Conservation (phyloP, 1,140 invertebrate genomes). For the Zaprionus nigranus region DNA sequence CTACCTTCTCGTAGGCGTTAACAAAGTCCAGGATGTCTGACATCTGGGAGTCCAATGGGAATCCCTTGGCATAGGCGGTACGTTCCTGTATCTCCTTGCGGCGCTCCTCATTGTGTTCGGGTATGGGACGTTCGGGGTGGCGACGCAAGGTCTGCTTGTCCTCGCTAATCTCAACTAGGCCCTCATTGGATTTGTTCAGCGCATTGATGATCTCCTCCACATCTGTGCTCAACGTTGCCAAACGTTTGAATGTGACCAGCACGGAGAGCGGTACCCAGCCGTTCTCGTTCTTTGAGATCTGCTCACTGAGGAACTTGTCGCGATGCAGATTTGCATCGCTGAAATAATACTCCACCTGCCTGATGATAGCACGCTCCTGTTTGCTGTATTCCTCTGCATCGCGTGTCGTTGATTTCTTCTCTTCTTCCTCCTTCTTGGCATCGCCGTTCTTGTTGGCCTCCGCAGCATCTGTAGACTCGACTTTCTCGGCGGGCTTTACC, state of each 20-base stretch:
- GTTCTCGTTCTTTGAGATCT: constrained; percentile 91
- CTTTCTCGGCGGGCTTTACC: constrained; percentile 29
- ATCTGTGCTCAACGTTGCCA: constrained; percentile 91
- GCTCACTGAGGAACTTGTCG: constrained; percentile 95
- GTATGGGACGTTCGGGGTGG: constrained; percentile 90
- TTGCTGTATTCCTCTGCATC: constrained; percentile 67
- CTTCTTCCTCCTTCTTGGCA: constrained; percentile 39
- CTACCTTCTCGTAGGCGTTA: constrained; percentile 88
- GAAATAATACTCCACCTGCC: constrained; percentile 89
- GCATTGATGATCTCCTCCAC: constrained; percentile 89
- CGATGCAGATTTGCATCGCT: constrained; percentile 94
- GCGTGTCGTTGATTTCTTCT: constrained; percentile 9
- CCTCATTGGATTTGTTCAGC: constrained; percentile 90
- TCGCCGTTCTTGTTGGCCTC: constrained; percentile 58
- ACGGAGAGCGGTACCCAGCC: constrained; percentile 95
- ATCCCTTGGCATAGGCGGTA: constrained; percentile 96
- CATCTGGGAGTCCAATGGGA: constrained; percentile 89
- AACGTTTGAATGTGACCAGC: constrained; percentile 94
- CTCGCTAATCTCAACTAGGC: constrained; percentile 92
- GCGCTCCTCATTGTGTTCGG: constrained; percentile 93
- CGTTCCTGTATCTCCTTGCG: constrained; percentile 90
- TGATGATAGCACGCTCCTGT: constrained; percentile 86
- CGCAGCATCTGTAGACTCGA: constrained; percentile 10
- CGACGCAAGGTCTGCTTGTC: constrained; percentile 93
- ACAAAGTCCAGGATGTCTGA: constrained; percentile 92